Evolutionary conservation across 2,888 invertebrate genomes (phyloP).

Genomic region (Meiosimyza platycephala): DNA sequence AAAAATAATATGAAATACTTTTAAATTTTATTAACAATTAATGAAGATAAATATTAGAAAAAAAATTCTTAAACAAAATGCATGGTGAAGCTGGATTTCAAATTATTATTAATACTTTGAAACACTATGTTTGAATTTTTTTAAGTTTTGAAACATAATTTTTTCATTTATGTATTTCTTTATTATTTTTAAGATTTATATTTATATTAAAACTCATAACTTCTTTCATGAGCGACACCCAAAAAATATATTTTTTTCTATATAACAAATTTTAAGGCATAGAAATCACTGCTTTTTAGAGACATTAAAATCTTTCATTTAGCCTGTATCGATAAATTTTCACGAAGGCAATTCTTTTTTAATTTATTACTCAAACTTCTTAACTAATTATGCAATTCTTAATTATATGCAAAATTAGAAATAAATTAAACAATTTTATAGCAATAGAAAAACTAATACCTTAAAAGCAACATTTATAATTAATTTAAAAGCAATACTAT

Average conservation of each 20-base stretch:
- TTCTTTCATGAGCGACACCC: slow-evolving; percentile 24
- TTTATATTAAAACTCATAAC: not conserved
- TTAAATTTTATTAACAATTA: slow-evolving; percentile 21
- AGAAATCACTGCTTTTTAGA: too few relatives aligned
- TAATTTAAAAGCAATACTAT: slow-evolving; percentile 20
- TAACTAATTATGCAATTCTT: slow-evolving; percentile 34
- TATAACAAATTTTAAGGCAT: too few relatives aligned
- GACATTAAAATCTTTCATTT: too few relatives aligned
- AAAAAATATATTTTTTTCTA: too few relatives aligned
- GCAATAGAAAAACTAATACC: slow-evolving; percentile 15
- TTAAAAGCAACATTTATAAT: slow-evolving; percentile 15
- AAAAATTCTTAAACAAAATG: not conserved
- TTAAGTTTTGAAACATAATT: slow-evolving; percentile 6
- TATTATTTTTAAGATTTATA: not conserved
- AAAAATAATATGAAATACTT: not conserved
- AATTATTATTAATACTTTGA: not conserved
- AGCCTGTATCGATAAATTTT: too few relatives aligned
- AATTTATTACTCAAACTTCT: not conserved
- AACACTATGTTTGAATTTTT: slow-evolving; percentile 2
- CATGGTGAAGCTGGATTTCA: slow-evolving; percentile 3
- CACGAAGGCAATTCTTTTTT: too few relatives aligned
- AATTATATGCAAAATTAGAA: slow-evolving; percentile 7
- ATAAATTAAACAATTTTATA: too few relatives aligned
- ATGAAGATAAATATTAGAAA: too few relatives aligned
- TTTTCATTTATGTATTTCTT: slow-evolving; percentile 19